Evolutionary conservation across 2,888 invertebrate species (phyloP), one percentile per base, ranked within the genome.

Genomic region (Dynastes hyllus): DNA sequence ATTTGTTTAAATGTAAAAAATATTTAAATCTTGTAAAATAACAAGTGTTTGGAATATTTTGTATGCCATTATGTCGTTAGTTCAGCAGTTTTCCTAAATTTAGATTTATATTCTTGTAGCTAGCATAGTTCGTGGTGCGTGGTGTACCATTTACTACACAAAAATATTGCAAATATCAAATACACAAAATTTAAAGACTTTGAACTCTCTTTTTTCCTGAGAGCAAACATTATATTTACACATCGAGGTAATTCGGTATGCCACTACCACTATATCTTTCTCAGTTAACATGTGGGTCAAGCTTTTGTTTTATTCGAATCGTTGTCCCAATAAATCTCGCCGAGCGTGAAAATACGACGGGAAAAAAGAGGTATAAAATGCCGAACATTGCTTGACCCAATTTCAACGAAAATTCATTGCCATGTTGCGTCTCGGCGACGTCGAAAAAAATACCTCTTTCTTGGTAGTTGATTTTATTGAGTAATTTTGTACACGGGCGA

Each of bases 391-490:
- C 51, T 69, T 69, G 69, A 69, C 69, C 69, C 51, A 69, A 51
- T 69, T 69, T 69, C 69, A 29, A 69, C 27, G 1, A 27, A 51
- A 69, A 51, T 69, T 69, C 69, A 69, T 69, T 69, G 51, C 69
- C 51, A 69, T 27, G 22, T 29, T 16, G 22, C 51, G 51, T 40
- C 22, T n/a, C 27, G 69, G 11, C 27, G 69, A 69, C 69, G 51
- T 22, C 50, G 63, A 51, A 69, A 69, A 37, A 69, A 69, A 51
- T 51, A 29, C 50, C 69, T 69, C 51, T 69, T 69, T 51, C 27
- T 63, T 27, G 63, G 63, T 63, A 9, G 29, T 16, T 22, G n/a
- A 27, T 16, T 29, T 51, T 51, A 51, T 51, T n/a, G 69, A 51
- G 27, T 51, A 51, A 69, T 45, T 69, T 69, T 69, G 63, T 63